Conservation (phyloP, 2,113 vertebrate genomes). For the Cyphomyrus plagiostoma region DNA sequence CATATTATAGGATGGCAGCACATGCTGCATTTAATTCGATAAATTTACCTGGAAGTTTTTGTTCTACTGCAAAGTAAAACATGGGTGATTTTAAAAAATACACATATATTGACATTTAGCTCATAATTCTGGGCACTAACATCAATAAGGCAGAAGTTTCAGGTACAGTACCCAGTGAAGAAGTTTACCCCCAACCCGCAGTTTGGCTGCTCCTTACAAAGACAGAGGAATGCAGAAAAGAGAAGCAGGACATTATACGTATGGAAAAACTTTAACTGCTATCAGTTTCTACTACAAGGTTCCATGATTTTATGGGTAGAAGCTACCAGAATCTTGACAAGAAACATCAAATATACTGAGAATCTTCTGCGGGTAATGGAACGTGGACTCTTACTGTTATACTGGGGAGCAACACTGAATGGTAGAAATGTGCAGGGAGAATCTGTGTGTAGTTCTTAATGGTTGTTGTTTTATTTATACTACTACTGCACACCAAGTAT, state of each 20-base stretch:
- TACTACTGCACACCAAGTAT: background rate
- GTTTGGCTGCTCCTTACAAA: background rate
- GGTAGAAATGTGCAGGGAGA: background rate
- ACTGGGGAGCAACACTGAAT: background rate
- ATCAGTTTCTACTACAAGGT: background rate
- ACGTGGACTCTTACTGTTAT: background rate
- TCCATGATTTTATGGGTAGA: background rate
- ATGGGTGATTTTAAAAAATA: background rate
- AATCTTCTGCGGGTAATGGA: background rate
- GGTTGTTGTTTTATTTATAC: background rate
- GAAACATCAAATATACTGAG: background rate
- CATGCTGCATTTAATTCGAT: background rate
- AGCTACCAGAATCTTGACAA: background rate
- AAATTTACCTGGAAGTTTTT: background rate
- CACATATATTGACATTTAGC: background rate
- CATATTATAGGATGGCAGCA: background rate
- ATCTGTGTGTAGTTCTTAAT: background rate
- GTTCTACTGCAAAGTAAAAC: background rate
- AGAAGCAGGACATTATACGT: background rate
- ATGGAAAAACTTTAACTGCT: background rate
- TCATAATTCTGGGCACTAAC: background rate
- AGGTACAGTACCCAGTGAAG: background rate
- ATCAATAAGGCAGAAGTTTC: background rate
- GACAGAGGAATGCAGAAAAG: background rate
- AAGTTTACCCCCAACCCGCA: background rate